Evolutionary conservation across 1,140 invertebrate species (phyloP), one percentile per base, ranked within the genome.

Genomic region (Aphaenogaster rudis): DNA sequence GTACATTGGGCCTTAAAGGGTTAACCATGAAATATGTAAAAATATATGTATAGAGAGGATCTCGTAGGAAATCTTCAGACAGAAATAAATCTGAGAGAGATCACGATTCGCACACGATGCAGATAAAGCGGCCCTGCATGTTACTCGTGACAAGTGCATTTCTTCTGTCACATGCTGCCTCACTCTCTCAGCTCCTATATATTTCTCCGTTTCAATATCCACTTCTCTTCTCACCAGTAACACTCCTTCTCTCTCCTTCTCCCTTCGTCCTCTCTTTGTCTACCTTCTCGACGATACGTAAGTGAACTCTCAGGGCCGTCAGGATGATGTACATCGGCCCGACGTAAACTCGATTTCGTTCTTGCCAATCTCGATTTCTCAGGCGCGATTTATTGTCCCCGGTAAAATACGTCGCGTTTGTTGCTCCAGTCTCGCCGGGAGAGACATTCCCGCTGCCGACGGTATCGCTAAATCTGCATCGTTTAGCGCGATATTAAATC

Each of bases 301-400:
- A 79, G 28, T 36, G 48, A 79, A 86, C 45, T 86, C 74, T 52
- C 72, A 78, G 11, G 21, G 39, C 21, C 36, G 61, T 57, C 54
- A 33, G 39, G 42, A 50, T 77, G 71, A 77, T 77, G 33, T 77
- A 85, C 45, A 17, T 42, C 61, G 28, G 17, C 17, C 3, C 9
- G 69, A 78, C 59, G 15, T 78, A 57, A 76, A 78, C 3, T 85
- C 72, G 82, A 77, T 78, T 66, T 78, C 50, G 39, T 52, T 67
- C 82, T 52, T 79, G 82, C 45, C 54, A 45, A 79, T 54, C 48
- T 54, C 28, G 54, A 54, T 76, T 76, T 63, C 33, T 39, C 80
- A 17, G 13, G 6, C 17, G 17, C 52, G 52, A 66, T 80, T 86
- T 80, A 67, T 80, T 17, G 36, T 36, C 15, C 15, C 15, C 45